phyloP scores from a whole-genome alignment of 2,888 invertebrate genomes.

The Cyclophora punctaria region DNA sequence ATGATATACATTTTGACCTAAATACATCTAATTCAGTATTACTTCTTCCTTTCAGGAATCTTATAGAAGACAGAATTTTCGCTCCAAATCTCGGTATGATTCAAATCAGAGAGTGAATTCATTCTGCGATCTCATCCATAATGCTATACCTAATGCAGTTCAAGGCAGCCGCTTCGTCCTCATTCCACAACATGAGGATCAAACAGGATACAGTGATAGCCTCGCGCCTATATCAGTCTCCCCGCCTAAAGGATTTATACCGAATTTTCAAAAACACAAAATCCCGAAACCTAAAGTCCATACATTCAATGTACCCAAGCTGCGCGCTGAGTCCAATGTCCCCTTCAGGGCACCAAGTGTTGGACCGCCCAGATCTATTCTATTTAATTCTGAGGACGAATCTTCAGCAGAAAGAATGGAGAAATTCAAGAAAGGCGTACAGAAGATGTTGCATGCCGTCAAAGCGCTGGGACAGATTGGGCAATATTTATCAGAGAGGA shows the following conservation, averaged over 20 bases:
- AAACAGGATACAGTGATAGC: slow-evolving; percentile 42
- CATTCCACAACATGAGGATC: slow-evolving; percentile 40
- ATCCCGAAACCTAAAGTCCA: slow-evolving; percentile 39
- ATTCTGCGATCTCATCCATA: slow-evolving; percentile 55
- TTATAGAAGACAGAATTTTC: slow-evolving; percentile 13
- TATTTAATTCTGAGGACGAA: slow-evolving; percentile 39
- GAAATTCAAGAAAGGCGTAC: slow-evolving; percentile 58
- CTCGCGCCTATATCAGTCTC: slow-evolving; percentile 36
- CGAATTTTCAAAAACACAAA: slow-evolving; percentile 32
- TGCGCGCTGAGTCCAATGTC: slow-evolving; percentile 28
- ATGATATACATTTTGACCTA: no score
- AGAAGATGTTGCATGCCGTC: slow-evolving; percentile 60
- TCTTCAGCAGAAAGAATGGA: slow-evolving; percentile 60
- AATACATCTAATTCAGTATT: no score
- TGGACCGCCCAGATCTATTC: slow-evolving; percentile 33
- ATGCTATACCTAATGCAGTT: slow-evolving; percentile 51
- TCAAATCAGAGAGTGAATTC: slow-evolving; percentile 38
- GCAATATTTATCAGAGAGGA: slow-evolving; percentile 58
- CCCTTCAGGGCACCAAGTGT: slow-evolving; percentile 36
- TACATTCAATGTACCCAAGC: slow-evolving; percentile 39
- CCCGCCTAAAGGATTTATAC: slow-evolving; percentile 50
- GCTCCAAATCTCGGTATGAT: slow-evolving; percentile 14
- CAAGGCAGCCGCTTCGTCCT: slow-evolving; percentile 52
- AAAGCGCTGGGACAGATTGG: slow-evolving; percentile 62
- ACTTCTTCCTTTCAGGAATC: slow-evolving; percentile 18